Percentiles rank a stretch among this genome's conserved stretches.
Evolutionary conservation across 1,140 invertebrate genomes (phyloP).

Genomic region (Phocides pigmalion): DNA sequence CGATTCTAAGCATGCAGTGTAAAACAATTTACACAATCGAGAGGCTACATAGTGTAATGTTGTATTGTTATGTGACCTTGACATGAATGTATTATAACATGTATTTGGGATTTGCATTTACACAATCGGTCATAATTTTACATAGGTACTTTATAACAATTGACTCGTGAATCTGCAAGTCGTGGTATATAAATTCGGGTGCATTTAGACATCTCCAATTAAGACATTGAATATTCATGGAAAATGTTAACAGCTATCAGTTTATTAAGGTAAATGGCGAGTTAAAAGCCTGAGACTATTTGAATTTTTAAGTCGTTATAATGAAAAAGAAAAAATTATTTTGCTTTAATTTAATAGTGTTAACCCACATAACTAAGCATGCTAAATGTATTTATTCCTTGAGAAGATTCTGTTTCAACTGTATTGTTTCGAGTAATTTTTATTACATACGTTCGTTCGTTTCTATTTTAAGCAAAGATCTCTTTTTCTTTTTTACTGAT

Average conservation of each 20-base stretch:
- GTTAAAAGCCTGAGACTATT: constrained; percentile 1
- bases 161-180: constrained; percentile 8
- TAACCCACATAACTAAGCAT: constrained; percentile 32
- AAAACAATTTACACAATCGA: constrained; percentile 14
- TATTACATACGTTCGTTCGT: neutral
- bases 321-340: neutral
- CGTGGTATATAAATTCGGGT: neutral
- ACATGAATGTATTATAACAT: constrained; percentile 55
- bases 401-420: neutral
- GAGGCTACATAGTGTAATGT: constrained; percentile 45
- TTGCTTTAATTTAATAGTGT: constrained; percentile 1
- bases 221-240: constrained; percentile 14
- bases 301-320: neutral
- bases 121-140: constrained; percentile 58
- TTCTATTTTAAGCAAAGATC: neutral
- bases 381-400: constrained; percentile 2
- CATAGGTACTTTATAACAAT: constrained; percentile 59
- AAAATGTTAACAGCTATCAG: constrained; percentile 17
- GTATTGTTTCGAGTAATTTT: neutral
- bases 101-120: constrained; percentile 67
- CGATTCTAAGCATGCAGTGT: neutral
- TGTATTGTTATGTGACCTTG: constrained; percentile 70
- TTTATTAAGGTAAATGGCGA: constrained; percentile 5
- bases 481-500: neutral
- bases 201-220: constrained; percentile 12